A percentile compares a stretch with the other conserved stretches of the same genome.
phyloP scores from a whole-genome alignment of 2,113 vertebrate species.

The Anser brachyrhynchus region DNA sequence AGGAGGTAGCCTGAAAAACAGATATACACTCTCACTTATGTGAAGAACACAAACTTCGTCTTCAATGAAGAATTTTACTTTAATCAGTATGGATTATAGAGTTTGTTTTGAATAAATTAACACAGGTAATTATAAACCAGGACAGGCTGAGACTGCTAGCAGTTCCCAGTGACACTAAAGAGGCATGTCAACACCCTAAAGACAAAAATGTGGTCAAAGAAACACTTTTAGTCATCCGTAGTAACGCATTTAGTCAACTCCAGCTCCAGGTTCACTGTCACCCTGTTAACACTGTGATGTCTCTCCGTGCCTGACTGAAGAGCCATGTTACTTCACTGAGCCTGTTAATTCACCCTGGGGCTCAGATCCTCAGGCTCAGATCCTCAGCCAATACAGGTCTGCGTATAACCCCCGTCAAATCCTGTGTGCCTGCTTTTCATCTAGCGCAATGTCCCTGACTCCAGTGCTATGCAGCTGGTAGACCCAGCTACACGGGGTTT shows the following conservation, averaged over 20 bases:
- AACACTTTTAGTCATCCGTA: not conserved
- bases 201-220: not conserved
- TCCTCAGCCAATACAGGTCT: not conserved
- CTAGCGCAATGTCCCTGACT: not conserved
- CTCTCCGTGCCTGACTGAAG: not conserved
- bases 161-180: constrained; percentile 41
- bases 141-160: constrained; percentile 8
- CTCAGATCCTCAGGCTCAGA: not conserved
- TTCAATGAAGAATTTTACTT: constrained; percentile 30
- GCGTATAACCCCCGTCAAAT: not conserved
- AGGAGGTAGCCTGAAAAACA: not conserved
- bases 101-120: constrained; percentile 47
- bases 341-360: not conserved
- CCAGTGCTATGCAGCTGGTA: not conserved
- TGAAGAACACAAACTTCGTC: not conserved
- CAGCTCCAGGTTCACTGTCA: not conserved
- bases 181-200: constrained; percentile 20
- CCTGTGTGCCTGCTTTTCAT: not conserved
- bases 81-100: not conserved
- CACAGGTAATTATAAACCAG: constrained; percentile 13
- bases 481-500: not conserved
- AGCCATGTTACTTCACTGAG: not conserved
- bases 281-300: not conserved
- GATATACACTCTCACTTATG: not conserved
- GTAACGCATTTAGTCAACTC: not conserved